These are phyloP conservation scores for Drosophila mettleri DNA, from an alignment of 2,888 invertebrate genomes.

Conservation along the genomic window DNA sequence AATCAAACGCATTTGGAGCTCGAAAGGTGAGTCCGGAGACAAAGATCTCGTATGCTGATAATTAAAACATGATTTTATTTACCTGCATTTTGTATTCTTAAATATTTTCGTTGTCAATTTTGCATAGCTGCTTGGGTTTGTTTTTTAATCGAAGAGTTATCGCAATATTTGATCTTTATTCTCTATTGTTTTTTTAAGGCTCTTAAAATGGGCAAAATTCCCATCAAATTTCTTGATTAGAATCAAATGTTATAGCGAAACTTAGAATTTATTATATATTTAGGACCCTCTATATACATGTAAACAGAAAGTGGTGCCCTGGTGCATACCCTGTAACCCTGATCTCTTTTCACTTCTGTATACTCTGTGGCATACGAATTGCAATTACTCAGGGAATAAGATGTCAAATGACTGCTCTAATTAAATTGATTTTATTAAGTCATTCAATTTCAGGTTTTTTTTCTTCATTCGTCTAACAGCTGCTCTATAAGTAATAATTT, in stretches of 20 bases:
- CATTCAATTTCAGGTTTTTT: background rate
- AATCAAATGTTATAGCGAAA: background rate
- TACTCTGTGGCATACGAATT: too few relatives aligned
- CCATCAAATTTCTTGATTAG: background rate
- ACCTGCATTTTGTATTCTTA: background rate
- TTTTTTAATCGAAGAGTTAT: background rate
- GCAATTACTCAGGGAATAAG: too few relatives aligned
- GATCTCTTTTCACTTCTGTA: background rate
- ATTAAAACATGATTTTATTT: constrained; percentile 17
- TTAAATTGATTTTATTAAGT: too few relatives aligned
- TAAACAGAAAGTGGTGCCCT: background rate
- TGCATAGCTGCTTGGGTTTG: constrained; percentile 3
- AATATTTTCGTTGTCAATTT: background rate
- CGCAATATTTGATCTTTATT: background rate
- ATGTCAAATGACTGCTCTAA: too few relatives aligned
- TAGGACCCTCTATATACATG: background rate
- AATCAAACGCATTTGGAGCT: constrained; percentile 70
- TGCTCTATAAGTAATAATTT: constrained; percentile 2
- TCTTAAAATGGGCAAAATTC: background rate
- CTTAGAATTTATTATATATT: background rate
- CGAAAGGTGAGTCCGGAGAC: constrained; percentile 66
- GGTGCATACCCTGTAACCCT: background rate
- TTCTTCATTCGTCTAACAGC: background rate
- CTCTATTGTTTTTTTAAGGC: background rate
- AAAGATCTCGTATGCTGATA: constrained; percentile 14